Percentiles rank a stretch among this genome's conserved stretches.
Evolutionary conservation across 2,797 vertebrate genomes (phyloP).

Genomic region (Coregonus sp.): DNA sequence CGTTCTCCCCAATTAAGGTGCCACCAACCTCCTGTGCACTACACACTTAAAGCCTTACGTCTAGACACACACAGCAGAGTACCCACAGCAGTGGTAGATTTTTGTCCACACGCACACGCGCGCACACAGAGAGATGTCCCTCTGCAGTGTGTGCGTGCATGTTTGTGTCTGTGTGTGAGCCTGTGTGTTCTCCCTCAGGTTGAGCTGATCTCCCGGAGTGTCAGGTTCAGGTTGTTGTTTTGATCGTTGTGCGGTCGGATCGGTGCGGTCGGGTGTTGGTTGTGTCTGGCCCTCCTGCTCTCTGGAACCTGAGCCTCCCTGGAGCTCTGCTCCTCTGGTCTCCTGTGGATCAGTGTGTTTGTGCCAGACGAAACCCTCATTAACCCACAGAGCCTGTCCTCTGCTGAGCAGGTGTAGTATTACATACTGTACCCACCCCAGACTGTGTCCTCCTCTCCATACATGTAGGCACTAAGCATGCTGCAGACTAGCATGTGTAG

Average conservation of each 20-base stretch:
- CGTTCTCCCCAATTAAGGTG: no score
- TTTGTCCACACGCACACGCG: no score
- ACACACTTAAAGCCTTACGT: no score
- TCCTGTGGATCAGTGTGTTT: constrained; percentile 15
- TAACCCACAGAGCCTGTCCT: constrained; percentile 37
- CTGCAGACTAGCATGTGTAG: constrained; percentile 7
- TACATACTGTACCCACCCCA: constrained; percentile 9
- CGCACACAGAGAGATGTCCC: no score
- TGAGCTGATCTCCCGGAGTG: constrained; percentile 20
- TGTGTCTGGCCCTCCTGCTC: constrained; percentile 42
- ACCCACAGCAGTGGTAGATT: no score
- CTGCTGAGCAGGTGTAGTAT: constrained; percentile 28
- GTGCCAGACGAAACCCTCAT: constrained; percentile 33
- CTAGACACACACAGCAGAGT: no score
- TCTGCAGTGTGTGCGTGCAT: neutral
- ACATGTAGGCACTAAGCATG: neutral
- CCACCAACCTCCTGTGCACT: no score
- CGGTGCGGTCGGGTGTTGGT: constrained; percentile 32
- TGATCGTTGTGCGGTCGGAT: constrained; percentile 48
- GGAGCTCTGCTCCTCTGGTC: constrained; percentile 24
- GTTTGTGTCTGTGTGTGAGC: constrained; percentile 17
- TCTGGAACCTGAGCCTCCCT: constrained; percentile 62
- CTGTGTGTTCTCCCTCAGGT: neutral
- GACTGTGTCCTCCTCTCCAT: constrained; percentile 7
- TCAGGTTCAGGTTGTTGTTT: constrained; percentile 48